Conservation (phyloP, 2,888 invertebrate species). For the Mechanitis messenoides region DNA sequence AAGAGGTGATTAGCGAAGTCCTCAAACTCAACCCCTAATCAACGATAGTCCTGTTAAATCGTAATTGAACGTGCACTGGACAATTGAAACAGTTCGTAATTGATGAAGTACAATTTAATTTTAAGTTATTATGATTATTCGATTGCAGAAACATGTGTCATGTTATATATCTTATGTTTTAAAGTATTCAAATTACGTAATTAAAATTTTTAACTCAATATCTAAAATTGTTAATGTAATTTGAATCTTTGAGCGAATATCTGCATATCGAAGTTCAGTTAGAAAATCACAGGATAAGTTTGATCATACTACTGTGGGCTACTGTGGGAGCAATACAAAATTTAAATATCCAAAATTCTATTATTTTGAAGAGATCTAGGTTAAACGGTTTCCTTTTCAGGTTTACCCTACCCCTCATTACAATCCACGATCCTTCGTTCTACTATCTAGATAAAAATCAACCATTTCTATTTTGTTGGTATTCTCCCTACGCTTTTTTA, state of each 20-base stretch:
- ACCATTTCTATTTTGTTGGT: slow-evolving; percentile 64
- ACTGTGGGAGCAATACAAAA: slow-evolving; percentile 40
- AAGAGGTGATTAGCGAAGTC: slow-evolving; percentile 57
- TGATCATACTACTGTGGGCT: slow-evolving; percentile 9
- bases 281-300: neutral
- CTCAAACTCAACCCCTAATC: slow-evolving; percentile 57
- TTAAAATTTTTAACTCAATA: slow-evolving; percentile 23
- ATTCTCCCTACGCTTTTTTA: slow-evolving; percentile 53
- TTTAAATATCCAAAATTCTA: slow-evolving; percentile 74
- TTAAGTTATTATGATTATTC: slow-evolving; percentile 58
- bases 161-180: slow-evolving; percentile 39
- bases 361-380: slow-evolving; percentile 71
- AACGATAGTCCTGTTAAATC: slow-evolving; percentile 56
- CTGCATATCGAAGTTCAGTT: too few species aligned
- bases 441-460: slow-evolving; percentile 71
- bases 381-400: slow-evolving; percentile 68
- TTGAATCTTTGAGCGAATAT: slow-evolving; percentile 5
- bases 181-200: slow-evolving; percentile 27
- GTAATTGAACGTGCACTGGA: slow-evolving; percentile 53
- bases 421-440: slow-evolving; percentile 68
- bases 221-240: slow-evolving; percentile 17
- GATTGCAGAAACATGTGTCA: slow-evolving; percentile 43
- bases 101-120: slow-evolving; percentile 54
- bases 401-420: slow-evolving; percentile 70
- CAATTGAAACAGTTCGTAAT: slow-evolving; percentile 55